Base-by-base conservation (phyloP, 2,113 vertebrate genomes). In the Turdus rufiventris region DNA sequence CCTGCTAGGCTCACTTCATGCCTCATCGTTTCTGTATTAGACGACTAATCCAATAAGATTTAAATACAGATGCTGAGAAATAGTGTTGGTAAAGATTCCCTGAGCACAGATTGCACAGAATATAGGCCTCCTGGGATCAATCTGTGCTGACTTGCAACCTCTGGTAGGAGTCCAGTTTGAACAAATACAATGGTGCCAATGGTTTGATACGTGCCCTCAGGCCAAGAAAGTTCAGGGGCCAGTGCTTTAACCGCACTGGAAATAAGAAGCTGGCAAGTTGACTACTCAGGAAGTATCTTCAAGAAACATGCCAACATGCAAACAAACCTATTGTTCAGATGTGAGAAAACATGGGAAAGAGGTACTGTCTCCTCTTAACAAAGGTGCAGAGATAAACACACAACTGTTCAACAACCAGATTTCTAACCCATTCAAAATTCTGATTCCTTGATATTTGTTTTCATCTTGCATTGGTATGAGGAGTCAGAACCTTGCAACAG, bases 1-100 rank as follows among this genome's bases (percentile, higher is more conserved):
- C 91, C 94, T 96, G 86, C 92, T 71, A 96, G 88, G 91, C 79
- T 93, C 33, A 83, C 95, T 96, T 96, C 94, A 95, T 93, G 95
- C 94, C 75, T 95, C 88, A 63, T 84, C 48, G 2, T 93, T 91
- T 92, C 91, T 74, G 85, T 91, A 95, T 95, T 85, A 85, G 60
- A 91, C 76, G 75, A 71, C 63, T 85, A 86, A 94, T 91, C 8
- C 25, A 78, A 48, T 81, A 88, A 88, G 63, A 90, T 94, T 93
- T 96, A 96, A 96, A 93, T 91, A 95, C 91, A 96, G 82, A 88
- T 86, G 84, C 82, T 23, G n/a, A 88, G 85, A 93, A 94, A 86
- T 38, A 80, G 74, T 79, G 81, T 68, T 82, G 61, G 82, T 58
- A 80, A 88, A 95, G 85, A 85, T 93, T 95, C 82, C 79, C 85